Percentiles rank a stretch among this genome's conserved stretches.
These are phyloP conservation scores for Falco cherrug DNA, from an alignment of 2,797 vertebrate genomes.

Conservation along the genomic window DNA sequence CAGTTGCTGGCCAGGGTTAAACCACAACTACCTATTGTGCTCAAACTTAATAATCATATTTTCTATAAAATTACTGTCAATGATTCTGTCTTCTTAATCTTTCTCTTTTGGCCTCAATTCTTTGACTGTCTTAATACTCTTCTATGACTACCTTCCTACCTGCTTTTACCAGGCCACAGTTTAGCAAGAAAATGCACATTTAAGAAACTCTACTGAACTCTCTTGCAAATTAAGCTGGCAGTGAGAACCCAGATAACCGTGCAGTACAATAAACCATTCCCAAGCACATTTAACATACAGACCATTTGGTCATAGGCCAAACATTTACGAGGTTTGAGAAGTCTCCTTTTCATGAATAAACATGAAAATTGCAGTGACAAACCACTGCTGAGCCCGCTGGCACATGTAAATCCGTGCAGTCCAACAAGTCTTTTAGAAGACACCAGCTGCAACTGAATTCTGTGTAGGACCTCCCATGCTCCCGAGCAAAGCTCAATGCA, in stretches of 20 bases:
- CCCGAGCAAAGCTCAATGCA: neutral
- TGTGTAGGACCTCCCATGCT: neutral
- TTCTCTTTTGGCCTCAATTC: neutral
- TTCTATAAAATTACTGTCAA: neutral
- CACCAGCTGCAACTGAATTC: neutral
- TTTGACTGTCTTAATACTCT: neutral
- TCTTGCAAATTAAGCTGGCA: neutral
- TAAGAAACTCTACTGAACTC: neutral
- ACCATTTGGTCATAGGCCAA: rapidly evolving
- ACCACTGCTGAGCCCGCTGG: neutral
- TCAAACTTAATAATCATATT: neutral
- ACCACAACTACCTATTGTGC: neutral
- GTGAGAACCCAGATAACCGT: neutral
- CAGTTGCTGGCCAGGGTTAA: neutral
- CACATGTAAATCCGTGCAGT: neutral
- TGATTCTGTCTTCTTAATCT: neutral
- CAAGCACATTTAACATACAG: neutral
- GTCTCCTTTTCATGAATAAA: neutral
- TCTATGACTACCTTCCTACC: neutral
- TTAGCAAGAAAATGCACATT: neutral
- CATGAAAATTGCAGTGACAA: neutral
- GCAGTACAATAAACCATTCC: neutral
- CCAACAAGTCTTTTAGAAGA: neutral
- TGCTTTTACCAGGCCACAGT: neutral
- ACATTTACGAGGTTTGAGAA: neutral